Percentiles rank a stretch among this genome's conserved stretches.
These are phyloP conservation scores for Orchesella cincta DNA, from an alignment of 1,140 invertebrate species.

Conservation along the genomic window DNA sequence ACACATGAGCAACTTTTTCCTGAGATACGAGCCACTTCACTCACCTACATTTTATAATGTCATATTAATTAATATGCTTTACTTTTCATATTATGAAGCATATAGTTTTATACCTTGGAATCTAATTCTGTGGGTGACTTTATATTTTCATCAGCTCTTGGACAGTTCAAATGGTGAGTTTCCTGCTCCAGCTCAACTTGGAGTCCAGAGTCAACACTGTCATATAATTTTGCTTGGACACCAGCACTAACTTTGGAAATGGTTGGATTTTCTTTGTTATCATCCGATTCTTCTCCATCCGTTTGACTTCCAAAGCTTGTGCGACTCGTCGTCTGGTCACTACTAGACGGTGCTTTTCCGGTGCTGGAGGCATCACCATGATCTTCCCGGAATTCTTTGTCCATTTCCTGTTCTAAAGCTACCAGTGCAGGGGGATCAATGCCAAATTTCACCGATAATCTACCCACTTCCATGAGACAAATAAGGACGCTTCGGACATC, in stretches of 20 bases:
- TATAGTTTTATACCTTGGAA: constrained; percentile 58
- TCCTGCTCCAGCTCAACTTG: constrained; percentile 32
- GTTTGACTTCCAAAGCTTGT: constrained; percentile 25
- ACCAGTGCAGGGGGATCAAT: constrained; percentile 86
- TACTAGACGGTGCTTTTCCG: not conserved
- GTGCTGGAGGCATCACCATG: constrained; percentile 48
- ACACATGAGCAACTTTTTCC: constrained; percentile 52
- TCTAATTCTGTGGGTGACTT: constrained; percentile 55
- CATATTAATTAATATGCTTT: not conserved
- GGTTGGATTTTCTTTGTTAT: constrained; percentile 44
- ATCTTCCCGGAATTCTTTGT: constrained; percentile 66
- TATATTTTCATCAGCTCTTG: constrained; percentile 4
- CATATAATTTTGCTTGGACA: constrained; percentile 37
- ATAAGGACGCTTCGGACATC: constrained; percentile 81
- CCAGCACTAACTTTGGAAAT: not conserved
- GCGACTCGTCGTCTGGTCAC: constrained; percentile 21
- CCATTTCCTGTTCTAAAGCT: constrained; percentile 86
- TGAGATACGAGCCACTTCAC: constrained; percentile 54
- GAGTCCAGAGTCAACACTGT: constrained; percentile 46
- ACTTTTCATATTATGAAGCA: constrained; percentile 31
- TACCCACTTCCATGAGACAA: constrained; percentile 83
- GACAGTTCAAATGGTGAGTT: not conserved
- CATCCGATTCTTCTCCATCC: constrained; percentile 30
- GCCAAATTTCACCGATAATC: constrained; percentile 71
- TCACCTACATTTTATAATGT: constrained; percentile 52